A percentile compares a stretch with the other conserved stretches of the same genome.
phyloP scores from a whole-genome alignment of 2,797 vertebrate genomes.

The Lepus oiostolus region DNA sequence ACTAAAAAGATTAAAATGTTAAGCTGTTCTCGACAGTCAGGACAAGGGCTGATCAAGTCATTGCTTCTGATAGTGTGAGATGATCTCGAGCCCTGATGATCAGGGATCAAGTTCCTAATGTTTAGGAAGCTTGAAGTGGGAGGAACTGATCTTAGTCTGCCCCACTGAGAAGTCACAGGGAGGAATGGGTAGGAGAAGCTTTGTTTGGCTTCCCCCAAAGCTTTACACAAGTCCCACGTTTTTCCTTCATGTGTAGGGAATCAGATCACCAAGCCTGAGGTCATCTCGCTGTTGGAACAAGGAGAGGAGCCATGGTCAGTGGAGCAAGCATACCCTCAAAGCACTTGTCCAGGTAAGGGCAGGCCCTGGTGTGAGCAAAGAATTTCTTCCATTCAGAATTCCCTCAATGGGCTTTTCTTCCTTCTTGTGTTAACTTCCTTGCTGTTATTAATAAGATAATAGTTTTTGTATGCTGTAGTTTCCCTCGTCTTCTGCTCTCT shows the following conservation, averaged over 20 bases:
- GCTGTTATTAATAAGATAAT: not conserved
- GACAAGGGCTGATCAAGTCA: no score
- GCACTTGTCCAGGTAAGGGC: slow-evolving; percentile 76
- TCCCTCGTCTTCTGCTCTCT: not conserved
- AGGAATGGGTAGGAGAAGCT: not conserved
- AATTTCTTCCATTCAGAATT: not conserved
- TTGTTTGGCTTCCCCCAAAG: not conserved
- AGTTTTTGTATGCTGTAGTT: not conserved
- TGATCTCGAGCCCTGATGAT: not conserved
- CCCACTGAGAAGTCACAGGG: not conserved
- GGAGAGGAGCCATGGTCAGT: slow-evolving; percentile 77
- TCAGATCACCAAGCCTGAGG: slow-evolving; percentile 75
- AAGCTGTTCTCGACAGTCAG: no score
- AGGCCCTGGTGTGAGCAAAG: not conserved
- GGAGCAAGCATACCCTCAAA: not conserved
- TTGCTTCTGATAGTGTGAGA: no score
- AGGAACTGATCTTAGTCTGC: not conserved
- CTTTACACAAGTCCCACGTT: not conserved
- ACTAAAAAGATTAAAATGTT: no score
- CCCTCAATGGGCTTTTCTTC: not conserved
- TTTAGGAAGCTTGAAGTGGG: not conserved
- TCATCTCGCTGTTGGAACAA: slow-evolving; percentile 82
- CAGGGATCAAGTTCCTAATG: not conserved
- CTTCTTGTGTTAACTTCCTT: not conserved
- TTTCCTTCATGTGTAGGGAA: slow-evolving; percentile 52